Evolutionary conservation across 2,113 vertebrate species (phyloP).

Genomic region (Lepisosteus osseus): DNA sequence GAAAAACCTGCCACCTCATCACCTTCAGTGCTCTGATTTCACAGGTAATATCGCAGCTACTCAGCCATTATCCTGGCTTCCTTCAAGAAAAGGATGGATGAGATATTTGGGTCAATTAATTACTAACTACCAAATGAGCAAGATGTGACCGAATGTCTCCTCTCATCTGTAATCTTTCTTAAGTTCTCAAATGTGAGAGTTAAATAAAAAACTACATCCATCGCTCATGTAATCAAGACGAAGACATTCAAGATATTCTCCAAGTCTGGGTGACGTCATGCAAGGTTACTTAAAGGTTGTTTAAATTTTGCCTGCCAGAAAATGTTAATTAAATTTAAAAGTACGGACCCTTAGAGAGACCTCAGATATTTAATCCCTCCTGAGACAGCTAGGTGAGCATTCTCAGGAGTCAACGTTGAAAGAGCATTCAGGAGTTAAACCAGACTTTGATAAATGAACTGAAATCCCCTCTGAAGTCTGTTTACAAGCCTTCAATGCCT

Average conservation of each 20-base stretch:
- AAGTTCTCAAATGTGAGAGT: too few species aligned
- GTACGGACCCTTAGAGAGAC: not conserved
- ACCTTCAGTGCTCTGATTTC: too few species aligned
- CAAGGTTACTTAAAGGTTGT: not conserved
- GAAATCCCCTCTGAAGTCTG: slow-evolving; percentile 7
- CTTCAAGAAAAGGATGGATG: too few species aligned
- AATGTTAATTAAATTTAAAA: slow-evolving; percentile 5
- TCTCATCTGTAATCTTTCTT: too few species aligned
- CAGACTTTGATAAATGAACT: slow-evolving; percentile 7
- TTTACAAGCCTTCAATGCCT: slow-evolving; percentile 5
- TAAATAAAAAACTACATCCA: too few species aligned
- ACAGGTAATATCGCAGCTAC: too few species aligned
- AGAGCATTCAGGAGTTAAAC: not conserved
- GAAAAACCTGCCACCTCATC: too few species aligned
- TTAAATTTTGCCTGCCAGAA: not conserved
- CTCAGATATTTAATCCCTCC: not conserved
- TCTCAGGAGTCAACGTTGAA: not conserved
- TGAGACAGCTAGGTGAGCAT: not conserved
- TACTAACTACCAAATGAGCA: too few species aligned
- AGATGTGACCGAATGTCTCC: too few species aligned
- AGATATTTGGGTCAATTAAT: too few species aligned
- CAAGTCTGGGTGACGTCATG: not conserved
- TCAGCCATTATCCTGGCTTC: too few species aligned
- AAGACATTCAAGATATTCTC: not conserved
- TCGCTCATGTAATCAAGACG: not conserved